Evolutionary conservation across 2,888 invertebrate genomes (phyloP).

Genomic region (Caenorhabditis angaria): DNA sequence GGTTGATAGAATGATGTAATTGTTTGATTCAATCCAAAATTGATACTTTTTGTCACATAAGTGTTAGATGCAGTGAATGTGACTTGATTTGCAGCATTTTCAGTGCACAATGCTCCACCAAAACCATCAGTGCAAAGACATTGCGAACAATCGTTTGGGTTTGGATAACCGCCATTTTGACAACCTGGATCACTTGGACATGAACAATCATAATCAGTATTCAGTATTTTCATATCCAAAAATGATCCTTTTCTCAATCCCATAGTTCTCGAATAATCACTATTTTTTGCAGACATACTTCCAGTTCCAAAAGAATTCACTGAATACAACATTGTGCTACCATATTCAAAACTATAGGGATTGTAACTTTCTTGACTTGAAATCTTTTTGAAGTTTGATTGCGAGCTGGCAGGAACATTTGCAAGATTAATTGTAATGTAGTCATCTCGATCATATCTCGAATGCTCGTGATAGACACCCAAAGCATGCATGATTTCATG

Average conservation of each 20-base stretch:
- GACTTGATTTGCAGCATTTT: not conserved
- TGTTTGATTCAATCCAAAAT: not conserved
- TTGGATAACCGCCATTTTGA: conserved; percentile 4
- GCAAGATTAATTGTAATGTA: conserved; percentile 27
- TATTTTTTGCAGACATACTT: conserved; percentile 48
- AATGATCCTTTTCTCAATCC: conserved; percentile 55
- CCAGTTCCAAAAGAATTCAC: conserved; percentile 33
- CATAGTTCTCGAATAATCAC: conserved; percentile 54
- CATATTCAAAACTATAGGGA: conserved; percentile 61
- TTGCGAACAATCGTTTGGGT: not conserved
- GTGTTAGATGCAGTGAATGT: not conserved
- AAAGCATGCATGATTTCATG: conserved; percentile 65
- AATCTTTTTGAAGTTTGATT: not conserved
- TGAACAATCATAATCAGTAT: conserved; percentile 63
- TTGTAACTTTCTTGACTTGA: not conserved
- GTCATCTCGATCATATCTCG: conserved; percentile 35
- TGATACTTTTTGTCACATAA: not conserved
- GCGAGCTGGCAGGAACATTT: conserved; percentile 11
- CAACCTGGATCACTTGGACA: conserved; percentile 20
- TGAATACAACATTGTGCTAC: conserved; percentile 59
- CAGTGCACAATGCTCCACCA: not conserved
- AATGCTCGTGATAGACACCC: conserved; percentile 65
- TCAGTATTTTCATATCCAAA: conserved; percentile 66
- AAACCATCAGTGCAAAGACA: conserved; percentile 5
- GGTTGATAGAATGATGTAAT: not conserved